These are phyloP conservation scores for Callipepla californica DNA, from an alignment of 2,113 vertebrate species.

Conservation along the genomic window DNA sequence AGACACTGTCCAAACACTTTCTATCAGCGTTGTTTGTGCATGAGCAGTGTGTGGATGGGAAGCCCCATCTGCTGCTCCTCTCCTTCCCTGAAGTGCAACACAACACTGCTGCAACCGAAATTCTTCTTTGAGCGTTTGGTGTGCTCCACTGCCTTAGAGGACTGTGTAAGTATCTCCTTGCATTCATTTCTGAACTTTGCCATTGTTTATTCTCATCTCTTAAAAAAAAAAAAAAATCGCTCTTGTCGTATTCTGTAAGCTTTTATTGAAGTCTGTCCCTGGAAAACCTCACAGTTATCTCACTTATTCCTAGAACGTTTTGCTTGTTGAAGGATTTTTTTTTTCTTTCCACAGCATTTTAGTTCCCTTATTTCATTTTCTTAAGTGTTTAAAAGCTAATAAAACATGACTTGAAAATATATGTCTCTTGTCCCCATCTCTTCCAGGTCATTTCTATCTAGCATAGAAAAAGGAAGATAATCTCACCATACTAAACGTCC, in stretches of 20 bases:
- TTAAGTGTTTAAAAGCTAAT: slow-evolving; percentile 1
- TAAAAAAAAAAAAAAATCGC: not conserved
- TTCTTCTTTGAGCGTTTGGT: not conserved
- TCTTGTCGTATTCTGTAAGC: not conserved
- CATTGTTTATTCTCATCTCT: not conserved
- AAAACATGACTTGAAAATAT: not conserved
- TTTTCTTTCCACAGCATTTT: not conserved
- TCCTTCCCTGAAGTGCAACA: not conserved
- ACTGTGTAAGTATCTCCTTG: not conserved
- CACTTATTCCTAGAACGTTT: not conserved
- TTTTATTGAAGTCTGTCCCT: not conserved
- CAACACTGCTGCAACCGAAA: not conserved
- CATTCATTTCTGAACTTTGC: not conserved
- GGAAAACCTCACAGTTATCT: not conserved
- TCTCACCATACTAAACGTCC: not conserved
- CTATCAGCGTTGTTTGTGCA: not conserved
- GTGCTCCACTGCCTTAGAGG: not conserved
- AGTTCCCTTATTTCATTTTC: not conserved
- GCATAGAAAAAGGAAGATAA: not conserved
- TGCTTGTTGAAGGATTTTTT: fast-evolving
- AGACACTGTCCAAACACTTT: not conserved
- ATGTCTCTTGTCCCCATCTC: not conserved
- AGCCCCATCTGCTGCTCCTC: not conserved
- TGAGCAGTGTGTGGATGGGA: not conserved
- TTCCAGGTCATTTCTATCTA: not conserved